phyloP scores from a whole-genome alignment of 2,797 vertebrate genomes.

The Melanotaenia boesemani region DNA sequence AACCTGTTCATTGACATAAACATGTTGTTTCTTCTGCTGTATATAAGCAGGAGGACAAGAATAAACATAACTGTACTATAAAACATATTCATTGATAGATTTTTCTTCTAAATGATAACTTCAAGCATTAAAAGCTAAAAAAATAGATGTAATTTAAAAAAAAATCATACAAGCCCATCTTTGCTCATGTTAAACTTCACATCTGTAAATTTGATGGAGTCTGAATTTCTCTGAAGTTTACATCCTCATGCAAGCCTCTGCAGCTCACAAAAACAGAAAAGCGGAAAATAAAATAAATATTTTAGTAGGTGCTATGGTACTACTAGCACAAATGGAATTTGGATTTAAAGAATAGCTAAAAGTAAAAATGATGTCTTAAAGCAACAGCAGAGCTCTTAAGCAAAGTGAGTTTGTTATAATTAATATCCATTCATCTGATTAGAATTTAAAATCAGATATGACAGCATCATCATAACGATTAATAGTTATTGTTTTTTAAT shows the following conservation, averaged over 20 bases:
- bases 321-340: not conserved
- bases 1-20: slow-evolving; percentile 60
- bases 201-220: not conserved
- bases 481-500: slow-evolving; percentile 31
- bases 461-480: slow-evolving; percentile 9
- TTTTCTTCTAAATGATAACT: not conserved
- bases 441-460: not conserved
- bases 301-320: too few relatives aligned
- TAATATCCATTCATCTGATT: not conserved
- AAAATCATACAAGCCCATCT: not conserved
- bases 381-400: not conserved
- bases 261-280: not conserved
- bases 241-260: not conserved
- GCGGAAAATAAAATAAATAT: too few relatives aligned
- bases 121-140: not conserved
- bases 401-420: not conserved
- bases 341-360: not conserved
- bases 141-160: not conserved
- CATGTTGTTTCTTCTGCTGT: slow-evolving; percentile 48
- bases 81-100: not conserved
- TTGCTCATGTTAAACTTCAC: not conserved
- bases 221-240: not conserved
- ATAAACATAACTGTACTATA: not conserved
- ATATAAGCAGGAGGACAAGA: slow-evolving; percentile 9
- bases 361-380: not conserved